Conservation (phyloP, 2,888 invertebrate genomes). For the Tyria jacobaeae region DNA sequence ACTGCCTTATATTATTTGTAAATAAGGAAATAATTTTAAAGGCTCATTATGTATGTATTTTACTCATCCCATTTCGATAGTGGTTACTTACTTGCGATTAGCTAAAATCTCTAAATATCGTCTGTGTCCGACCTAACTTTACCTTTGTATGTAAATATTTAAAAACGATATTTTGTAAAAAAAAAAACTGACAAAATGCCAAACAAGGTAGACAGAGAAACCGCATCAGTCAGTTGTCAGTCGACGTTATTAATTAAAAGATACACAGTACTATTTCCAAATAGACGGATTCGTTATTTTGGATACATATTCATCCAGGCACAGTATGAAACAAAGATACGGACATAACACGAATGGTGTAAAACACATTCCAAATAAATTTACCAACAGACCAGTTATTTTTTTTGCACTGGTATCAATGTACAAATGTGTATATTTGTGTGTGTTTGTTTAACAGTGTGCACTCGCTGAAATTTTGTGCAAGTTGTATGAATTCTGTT, state of each 20-base stretch:
- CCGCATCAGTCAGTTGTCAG: too few species aligned
- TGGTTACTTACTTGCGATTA: too few species aligned
- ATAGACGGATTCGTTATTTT: neutral
- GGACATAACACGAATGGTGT: neutral
- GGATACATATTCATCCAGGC: neutral
- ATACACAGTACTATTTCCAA: neutral
- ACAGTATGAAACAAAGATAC: neutral
- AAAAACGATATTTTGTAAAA: neutral
- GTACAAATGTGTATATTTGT: neutral
- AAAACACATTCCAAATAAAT: neutral
- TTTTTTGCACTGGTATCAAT: neutral
- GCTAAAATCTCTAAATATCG: too few species aligned
- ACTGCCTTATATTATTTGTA: too few species aligned
- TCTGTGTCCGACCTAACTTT: too few species aligned
- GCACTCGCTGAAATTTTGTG: slow-evolving; percentile 46
- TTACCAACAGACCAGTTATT: neutral
- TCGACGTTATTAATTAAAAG: neutral
- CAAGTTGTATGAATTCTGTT: slow-evolving; percentile 54
- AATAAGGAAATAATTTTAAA: too few species aligned
- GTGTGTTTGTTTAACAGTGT: neutral
- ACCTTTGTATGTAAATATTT: too few species aligned
- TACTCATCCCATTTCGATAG: too few species aligned
- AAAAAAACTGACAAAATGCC: neutral
- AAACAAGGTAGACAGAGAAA: too few species aligned
- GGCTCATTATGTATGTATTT: too few species aligned